Base-by-base conservation (phyloP, 2,797 vertebrate genomes). In the Melanotaenia pygmaea region DNA sequence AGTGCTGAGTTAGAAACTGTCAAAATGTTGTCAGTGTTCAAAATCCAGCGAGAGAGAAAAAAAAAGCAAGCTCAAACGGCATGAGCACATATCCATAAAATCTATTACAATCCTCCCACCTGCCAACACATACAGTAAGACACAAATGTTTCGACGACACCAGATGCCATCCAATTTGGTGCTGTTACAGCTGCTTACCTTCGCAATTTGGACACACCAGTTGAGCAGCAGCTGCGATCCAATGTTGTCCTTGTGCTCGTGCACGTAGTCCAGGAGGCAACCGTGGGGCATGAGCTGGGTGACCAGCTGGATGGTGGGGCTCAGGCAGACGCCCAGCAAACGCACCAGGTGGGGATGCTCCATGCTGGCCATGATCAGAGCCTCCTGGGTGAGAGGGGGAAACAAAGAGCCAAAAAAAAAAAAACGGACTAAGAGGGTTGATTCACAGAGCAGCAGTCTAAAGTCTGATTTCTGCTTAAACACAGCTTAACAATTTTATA, bases 121-220 rank as follows among this genome's bases (percentile, higher is more conserved):
- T 74, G 62, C 67, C 59, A 61, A 22, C 54, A 53, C 14, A 40
- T 47, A 18, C 65, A 67, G 61, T 20, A 24, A 56, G 28, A 16
- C 67, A 28, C 30, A 38, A 56, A 37, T 0, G 5, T 47, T 6
- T 13, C 51, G 4, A 47, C 12, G 0, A 35, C 45, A 16, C 18
- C 28, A 65, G 69, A 67, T 28, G 24, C 1, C 34, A 0, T 10
- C 53, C 57, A 24, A 34, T 24, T 18, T 8, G n/a, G 14, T 63
- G 65, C 62, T 5, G 51, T 30, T 18, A 13, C 1, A 2, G 47
- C 34, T 88, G 67, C 89, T 87, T 96, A 99, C 98, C 98, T 99
- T 99, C 22, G 98, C 97, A 75, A 99, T 98, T 83, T 99, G 98
- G 86, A 99, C 98, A 95, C 97, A 98, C 98, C 98, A 99, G 82